Evolutionary conservation across 2,888 invertebrate genomes (phyloP).

Genomic region (Sialis lutaria): DNA sequence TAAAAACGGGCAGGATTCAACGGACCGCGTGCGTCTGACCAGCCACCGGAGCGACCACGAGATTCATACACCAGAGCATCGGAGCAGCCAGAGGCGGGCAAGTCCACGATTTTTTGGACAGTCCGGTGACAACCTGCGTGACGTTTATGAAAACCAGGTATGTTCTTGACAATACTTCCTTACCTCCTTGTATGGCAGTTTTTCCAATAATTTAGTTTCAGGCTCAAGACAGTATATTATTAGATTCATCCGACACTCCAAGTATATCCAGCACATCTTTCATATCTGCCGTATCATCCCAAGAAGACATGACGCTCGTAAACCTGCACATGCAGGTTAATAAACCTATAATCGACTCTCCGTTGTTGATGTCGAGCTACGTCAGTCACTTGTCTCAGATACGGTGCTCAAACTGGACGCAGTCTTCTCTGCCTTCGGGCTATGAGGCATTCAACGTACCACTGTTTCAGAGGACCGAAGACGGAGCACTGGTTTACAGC

Average conservation of each 20-base stretch:
- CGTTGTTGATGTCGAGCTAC: conserved; percentile 87
- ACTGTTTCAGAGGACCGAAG: conserved; percentile 59
- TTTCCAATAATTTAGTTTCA: not conserved
- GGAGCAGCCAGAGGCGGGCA: conserved; percentile 18
- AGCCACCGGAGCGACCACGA: conserved; percentile 43
- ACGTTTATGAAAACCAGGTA: conserved; percentile 11
- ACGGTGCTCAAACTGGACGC: conserved; percentile 54
- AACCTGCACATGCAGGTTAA: conserved; percentile 91
- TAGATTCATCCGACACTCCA: conserved; percentile 52
- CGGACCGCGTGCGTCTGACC: conserved; percentile 21
- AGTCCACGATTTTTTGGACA: conserved; percentile 10
- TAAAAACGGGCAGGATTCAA: conserved; percentile 19
- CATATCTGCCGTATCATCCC: conserved; percentile 81
- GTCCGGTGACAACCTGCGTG: conserved; percentile 6
- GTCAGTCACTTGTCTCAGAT: conserved; percentile 76
- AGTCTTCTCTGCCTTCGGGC: conserved; percentile 43
- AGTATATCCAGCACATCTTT: conserved; percentile 73
- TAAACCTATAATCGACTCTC: conserved; percentile 81
- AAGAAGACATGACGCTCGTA: conserved; percentile 80
- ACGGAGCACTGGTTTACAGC: conserved; percentile 58
- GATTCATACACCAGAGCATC: conserved; percentile 41
- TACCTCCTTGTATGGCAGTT: not conserved
- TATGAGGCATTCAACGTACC: conserved; percentile 65
- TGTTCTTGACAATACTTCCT: not conserved
- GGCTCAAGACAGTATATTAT: not conserved